Percentiles rank a stretch among this genome's conserved stretches.
These are phyloP conservation scores for Tenthredo mesomela DNA, from an alignment of 2,888 invertebrate genomes.

Conservation along the genomic window DNA sequence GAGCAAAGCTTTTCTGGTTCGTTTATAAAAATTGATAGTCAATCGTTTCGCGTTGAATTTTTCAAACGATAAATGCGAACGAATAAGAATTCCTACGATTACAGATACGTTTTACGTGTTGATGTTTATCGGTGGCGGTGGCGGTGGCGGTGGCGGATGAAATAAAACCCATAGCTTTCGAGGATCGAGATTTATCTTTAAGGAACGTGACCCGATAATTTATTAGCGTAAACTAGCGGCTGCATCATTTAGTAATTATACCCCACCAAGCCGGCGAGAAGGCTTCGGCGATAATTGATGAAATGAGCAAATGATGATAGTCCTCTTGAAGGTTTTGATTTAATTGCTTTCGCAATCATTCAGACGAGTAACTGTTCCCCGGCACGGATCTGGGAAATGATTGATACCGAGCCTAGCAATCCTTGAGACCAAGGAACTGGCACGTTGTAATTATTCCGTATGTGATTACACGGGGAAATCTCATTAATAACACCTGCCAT, in stretches of 20 bases:
- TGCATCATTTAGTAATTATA: slow-evolving; percentile 36
- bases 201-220: slow-evolving; percentile 25
- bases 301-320: slow-evolving; percentile 47
- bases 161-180: not conserved
- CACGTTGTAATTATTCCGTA: slow-evolving; percentile 39
- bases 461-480: slow-evolving; percentile 37
- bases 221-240: slow-evolving; percentile 16
- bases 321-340: slow-evolving; percentile 46
- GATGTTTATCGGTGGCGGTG: not conserved
- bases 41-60: slow-evolving; percentile 12
- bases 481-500: slow-evolving; percentile 42
- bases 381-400: slow-evolving; percentile 38
- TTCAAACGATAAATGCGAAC: not conserved
- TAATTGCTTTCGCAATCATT: slow-evolving; percentile 47
- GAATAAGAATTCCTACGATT: not conserved
- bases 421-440: slow-evolving; percentile 29
- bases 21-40: not conserved
- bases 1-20: slow-evolving; percentile 4
- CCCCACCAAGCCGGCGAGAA: slow-evolving; percentile 20
- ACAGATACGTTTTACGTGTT: not conserved
- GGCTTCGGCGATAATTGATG: slow-evolving; percentile 39
- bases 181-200: slow-evolving; percentile 1
- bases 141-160: not conserved
- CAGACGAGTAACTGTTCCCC: slow-evolving; percentile 38
- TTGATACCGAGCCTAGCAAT: slow-evolving; percentile 35